Evolutionary conservation across 37 sponge, comb jelly and placozoan genomes (phyloP).

Genomic region (Dysidea cf. avara): DNA sequence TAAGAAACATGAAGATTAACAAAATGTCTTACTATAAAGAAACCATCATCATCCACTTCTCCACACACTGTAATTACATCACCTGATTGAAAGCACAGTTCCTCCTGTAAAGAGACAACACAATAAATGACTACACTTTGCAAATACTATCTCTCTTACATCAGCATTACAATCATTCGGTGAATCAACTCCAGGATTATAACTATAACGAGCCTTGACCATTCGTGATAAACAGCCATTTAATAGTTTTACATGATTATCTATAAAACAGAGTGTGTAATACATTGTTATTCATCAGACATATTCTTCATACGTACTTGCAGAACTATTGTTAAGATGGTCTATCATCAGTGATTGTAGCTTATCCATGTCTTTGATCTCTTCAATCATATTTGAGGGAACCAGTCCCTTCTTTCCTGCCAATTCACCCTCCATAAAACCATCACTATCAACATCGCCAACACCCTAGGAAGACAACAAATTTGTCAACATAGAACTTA

Average conservation of each 20-base stretch:
- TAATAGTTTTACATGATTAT: too few species aligned
- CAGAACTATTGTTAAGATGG: too few species aligned
- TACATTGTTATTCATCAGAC: too few species aligned
- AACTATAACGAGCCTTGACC: constrained; percentile 34
- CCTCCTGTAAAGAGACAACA: constrained; percentile 15
- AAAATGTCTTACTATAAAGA: constrained; percentile 44
- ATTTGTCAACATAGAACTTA: background rate
- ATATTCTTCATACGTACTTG: too few species aligned
- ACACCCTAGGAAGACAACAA: background rate
- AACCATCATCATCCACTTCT: constrained; percentile 40
- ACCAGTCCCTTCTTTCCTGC: constrained; percentile 45
- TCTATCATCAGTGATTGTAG: too few species aligned
- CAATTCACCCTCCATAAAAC: constrained; percentile 42
- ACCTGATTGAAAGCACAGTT: constrained; percentile 37
- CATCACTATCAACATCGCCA: background rate
- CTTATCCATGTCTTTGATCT: constrained; percentile 1
- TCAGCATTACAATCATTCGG: constrained; percentile 27
- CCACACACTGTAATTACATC: constrained; percentile 53
- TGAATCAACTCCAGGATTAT: constrained; percentile 47
- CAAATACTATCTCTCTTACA: too few species aligned
- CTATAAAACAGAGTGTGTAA: too few species aligned
- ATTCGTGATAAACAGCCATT: too few species aligned
- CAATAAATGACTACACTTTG: too few species aligned
- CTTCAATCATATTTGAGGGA: constrained; percentile 36
- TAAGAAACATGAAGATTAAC: too few species aligned